Evolutionary conservation across 1,140 invertebrate species (phyloP), one percentile per base, ranked within the genome.

Genomic region (Brachionus asplanchnoidis): DNA sequence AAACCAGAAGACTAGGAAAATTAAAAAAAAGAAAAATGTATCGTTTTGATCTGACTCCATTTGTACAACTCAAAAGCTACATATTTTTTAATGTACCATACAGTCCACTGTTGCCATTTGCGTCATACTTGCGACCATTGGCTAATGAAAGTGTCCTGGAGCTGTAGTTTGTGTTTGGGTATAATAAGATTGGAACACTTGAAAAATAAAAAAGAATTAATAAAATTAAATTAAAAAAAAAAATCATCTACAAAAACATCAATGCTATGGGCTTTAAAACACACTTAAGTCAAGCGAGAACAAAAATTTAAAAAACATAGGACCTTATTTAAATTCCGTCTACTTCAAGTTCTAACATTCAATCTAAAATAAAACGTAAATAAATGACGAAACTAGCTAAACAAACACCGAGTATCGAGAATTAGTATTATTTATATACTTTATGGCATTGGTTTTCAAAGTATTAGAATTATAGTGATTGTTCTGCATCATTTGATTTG

Each of bases 151-250:
- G 46, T 32, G 73, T 77, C 44, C 73, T 77, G 42, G 73, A 46
- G 73, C 20, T 50, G 73, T 77, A 77, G 73, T 50, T 77, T 46
- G 73, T 50, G 73, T 77, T 77, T 46, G 73, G 73, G 73, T 77
- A 77, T 77, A 77, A 23, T 77, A 77, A 36, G 73, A 77, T 77
- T 77, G 73, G 73, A 26, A 77, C 73, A 77, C 73, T 77, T 28
- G 50, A 77, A 77, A 77, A 50, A 12, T 32, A 50, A 50, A 26
- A 77, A 5, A n/a, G 42, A 28, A 75, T 42, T 32, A 42, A 50
- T 77, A 14, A 77, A 77, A 28, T 26, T 50, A 28, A 36, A 23
- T 40, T 23, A 23, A 36, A 12, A 1, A 2, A 20, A 77, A 50
- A 77, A 28, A 77, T 23, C 2, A 23, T 26, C 40, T 17, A 20